phyloP scores from a whole-genome alignment of 2,888 invertebrate genomes.

The Acleris emargana region DNA sequence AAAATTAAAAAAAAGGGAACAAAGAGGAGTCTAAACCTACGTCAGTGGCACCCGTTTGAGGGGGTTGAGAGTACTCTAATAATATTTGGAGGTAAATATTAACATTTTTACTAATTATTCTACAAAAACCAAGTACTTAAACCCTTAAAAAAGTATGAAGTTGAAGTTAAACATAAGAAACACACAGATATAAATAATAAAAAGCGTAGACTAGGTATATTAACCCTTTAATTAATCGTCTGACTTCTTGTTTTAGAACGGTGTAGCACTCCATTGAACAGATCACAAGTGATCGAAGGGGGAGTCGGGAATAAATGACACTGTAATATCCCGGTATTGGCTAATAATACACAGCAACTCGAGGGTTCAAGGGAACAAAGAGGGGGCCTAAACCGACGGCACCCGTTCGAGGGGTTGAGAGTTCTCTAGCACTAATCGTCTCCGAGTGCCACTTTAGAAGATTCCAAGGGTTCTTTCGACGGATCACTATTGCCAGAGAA shows the following conservation, averaged over 20 bases:
- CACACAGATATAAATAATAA: too few relatives aligned
- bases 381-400: slow-evolving; percentile 57
- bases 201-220: too few relatives aligned
- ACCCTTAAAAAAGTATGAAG: too few relatives aligned
- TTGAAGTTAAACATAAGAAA: too few relatives aligned
- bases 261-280: slow-evolving; percentile 14
- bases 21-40: too few relatives aligned
- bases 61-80: too few relatives aligned
- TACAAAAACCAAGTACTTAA: too few relatives aligned
- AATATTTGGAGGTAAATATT: too few relatives aligned
- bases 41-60: too few relatives aligned
- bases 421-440: slow-evolving; percentile 72
- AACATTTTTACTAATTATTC: too few relatives aligned
- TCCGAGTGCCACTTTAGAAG: slow-evolving; percentile 67
- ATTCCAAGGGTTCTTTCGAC: slow-evolving; percentile 72
- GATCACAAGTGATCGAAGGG: slow-evolving; percentile 24
- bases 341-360: slow-evolving; percentile 58
- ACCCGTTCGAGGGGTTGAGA: slow-evolving; percentile 66
- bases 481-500: slow-evolving; percentile 71
- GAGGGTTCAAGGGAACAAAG: slow-evolving; percentile 64
- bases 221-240: neutral
- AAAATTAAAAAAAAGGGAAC: too few relatives aligned
- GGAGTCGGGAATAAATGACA: slow-evolving; percentile 30
- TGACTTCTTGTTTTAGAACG: slow-evolving; percentile 8
- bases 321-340: slow-evolving; percentile 54